Percentiles rank a stretch among this genome's conserved stretches.
phyloP scores from a whole-genome alignment of 2,113 vertebrate genomes.

The Catharus bicknelli region DNA sequence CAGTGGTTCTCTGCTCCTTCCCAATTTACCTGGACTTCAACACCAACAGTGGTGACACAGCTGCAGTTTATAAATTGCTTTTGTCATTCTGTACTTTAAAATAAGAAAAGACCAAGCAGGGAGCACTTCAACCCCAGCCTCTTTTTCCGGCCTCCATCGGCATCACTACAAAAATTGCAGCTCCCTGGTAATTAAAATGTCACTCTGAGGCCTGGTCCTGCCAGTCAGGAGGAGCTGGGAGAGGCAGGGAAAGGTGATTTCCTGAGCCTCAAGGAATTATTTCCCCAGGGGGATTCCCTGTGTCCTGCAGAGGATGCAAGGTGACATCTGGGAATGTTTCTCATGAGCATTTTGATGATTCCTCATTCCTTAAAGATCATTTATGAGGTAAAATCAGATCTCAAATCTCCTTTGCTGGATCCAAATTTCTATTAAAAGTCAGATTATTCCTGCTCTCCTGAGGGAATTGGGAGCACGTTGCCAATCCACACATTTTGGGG shows the following conservation, averaged over 20 bases:
- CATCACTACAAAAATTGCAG: neutral
- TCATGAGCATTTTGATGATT: neutral
- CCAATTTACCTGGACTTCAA: rapidly evolving
- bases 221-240: neutral
- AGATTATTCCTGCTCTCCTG: neutral
- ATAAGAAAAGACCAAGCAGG: neutral
- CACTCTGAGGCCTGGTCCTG: neutral
- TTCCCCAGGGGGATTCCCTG: neutral
- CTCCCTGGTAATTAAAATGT: neutral
- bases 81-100: neutral
- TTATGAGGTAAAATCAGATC: neutral
- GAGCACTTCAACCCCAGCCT: neutral
- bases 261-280: neutral
- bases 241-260: neutral
- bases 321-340: neutral
- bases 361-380: neutral
- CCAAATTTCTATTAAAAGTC: neutral
- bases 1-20: neutral
- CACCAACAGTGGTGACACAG: neutral
- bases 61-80: neutral
- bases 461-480: neutral
- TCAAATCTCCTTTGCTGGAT: neutral
- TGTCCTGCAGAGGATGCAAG: neutral
- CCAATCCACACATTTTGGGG: neutral
- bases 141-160: neutral